phyloP scores from a whole-genome alignment of 2,797 vertebrate species.

The Mionectes olivaceus region DNA sequence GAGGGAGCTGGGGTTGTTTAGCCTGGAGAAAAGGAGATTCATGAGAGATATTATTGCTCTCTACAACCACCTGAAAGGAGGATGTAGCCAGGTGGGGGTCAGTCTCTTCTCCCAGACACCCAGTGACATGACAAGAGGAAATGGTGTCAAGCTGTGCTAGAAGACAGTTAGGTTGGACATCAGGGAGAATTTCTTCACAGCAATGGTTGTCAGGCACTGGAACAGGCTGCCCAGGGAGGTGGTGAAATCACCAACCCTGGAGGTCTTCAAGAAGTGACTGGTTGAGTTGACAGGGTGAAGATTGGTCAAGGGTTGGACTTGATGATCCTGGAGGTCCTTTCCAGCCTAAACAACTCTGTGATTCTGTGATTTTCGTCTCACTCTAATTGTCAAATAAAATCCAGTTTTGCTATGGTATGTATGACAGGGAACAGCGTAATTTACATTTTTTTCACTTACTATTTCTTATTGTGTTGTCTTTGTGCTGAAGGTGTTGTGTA shows the following conservation, averaged over 20 bases:
- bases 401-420: not conserved
- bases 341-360: not conserved
- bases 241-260: not conserved
- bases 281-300: not conserved
- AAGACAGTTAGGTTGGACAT: not conserved
- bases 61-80: not conserved
- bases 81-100: too few species aligned
- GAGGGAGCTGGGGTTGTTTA: not conserved
- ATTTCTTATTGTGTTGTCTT: conserved; percentile 38
- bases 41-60: not conserved
- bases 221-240: not conserved
- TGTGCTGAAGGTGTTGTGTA: conserved; percentile 79
- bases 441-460: not conserved
- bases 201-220: not conserved
- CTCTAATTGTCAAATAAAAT: not conserved
- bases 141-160: not conserved
- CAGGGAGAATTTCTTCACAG: not conserved
- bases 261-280: not conserved
- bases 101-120: not conserved
- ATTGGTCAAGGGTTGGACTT: not conserved
- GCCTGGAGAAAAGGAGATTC: not conserved
- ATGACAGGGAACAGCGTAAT: not conserved
- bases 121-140: not conserved
- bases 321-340: not conserved
- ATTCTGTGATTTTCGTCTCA: not conserved